phyloP scores from a whole-genome alignment of 2,797 vertebrate genomes.

The Peromyscus eremicus region DNA sequence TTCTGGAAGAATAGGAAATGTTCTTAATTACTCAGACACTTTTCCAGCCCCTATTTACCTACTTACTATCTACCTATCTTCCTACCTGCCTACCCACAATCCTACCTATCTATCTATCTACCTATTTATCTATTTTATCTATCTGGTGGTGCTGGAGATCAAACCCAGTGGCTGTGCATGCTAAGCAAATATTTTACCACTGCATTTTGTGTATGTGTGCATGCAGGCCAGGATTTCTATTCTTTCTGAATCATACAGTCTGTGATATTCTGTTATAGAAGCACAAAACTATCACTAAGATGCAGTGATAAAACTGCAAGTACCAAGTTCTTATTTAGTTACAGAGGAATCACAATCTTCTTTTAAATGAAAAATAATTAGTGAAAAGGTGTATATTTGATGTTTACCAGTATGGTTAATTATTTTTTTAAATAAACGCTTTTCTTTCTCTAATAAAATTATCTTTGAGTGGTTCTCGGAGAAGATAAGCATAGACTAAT shows the following conservation, averaged over 20 bases:
- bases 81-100: too few species aligned
- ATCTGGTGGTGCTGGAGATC: background rate
- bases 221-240: background rate
- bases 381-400: background rate
- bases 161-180: background rate
- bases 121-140: background rate
- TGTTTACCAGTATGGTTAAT: background rate
- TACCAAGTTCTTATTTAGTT: background rate
- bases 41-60: background rate
- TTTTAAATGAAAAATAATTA: conserved; percentile 21
- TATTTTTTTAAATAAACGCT: background rate
- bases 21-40: background rate
- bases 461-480: conserved; percentile 1
- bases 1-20: background rate
- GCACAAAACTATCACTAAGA: background rate
- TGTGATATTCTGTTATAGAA: background rate
- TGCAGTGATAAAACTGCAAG: background rate
- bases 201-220: background rate
- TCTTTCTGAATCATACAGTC: background rate
- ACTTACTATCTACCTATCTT: too few species aligned
- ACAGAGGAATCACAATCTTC: background rate
- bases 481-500: background rate
- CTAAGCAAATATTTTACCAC: background rate
- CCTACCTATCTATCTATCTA: background rate
- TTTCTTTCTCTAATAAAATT: conserved; percentile 26